Percentiles rank a stretch among this genome's conserved stretches.
phyloP scores from a whole-genome alignment of 2,113 vertebrate species.

The Lampris incognitus region DNA sequence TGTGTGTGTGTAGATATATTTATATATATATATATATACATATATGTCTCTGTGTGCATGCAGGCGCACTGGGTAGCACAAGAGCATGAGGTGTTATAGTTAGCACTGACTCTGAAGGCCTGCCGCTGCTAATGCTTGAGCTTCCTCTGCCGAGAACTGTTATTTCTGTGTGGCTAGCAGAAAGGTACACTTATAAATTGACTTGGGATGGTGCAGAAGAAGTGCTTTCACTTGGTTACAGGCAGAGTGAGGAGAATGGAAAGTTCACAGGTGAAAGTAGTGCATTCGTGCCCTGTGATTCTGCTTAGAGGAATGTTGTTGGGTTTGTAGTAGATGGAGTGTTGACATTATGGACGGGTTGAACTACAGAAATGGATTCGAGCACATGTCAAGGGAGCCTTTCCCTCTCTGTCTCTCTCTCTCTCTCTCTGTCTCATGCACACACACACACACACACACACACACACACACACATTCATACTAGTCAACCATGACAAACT shows the following conservation, averaged over 20 bases:
- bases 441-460: neutral
- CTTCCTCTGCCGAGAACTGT: conserved; percentile 14
- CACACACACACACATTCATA: neutral
- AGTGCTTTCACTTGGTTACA: conserved; percentile 33
- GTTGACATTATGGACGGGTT: neutral
- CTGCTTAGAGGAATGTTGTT: neutral
- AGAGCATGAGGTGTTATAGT: conserved; percentile 57
- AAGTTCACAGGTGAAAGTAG: conserved; percentile 42
- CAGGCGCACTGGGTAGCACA: conserved; percentile 1
- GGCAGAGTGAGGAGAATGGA: conserved; percentile 46
- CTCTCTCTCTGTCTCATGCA: too few species aligned
- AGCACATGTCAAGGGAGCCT: neutral
- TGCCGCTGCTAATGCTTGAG: conserved; percentile 30
- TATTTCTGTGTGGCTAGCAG: conserved; percentile 31
- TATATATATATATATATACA: neutral
- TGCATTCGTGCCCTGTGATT: neutral
- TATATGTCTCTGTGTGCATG: neutral
- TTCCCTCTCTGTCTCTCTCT: neutral
- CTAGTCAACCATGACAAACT: too few species aligned
- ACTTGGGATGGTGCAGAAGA: conserved; percentile 51
- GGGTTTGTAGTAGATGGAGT: conserved; percentile 4
- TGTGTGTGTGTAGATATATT: neutral
- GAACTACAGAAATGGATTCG: neutral
- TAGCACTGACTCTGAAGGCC: conserved; percentile 57
- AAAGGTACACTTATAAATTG: conserved; percentile 64